Evolutionary conservation across 2,888 invertebrate genomes (phyloP).

Genomic region (Noctua fimbriata): DNA sequence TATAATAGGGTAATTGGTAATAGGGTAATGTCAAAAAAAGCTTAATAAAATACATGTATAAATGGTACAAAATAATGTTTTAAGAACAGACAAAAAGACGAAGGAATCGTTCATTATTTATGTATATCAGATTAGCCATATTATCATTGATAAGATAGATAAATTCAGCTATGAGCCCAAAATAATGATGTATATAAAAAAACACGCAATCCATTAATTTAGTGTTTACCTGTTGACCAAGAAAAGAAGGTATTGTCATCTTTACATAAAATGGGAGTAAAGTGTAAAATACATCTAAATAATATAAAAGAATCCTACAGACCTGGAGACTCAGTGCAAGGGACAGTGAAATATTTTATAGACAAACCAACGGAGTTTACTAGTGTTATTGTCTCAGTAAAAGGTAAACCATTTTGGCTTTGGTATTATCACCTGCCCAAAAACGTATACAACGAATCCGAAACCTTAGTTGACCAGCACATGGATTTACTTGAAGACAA

Average conservation of each 20-base stretch:
- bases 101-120: not conserved
- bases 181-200: not conserved
- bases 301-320: slow-evolving; percentile 48
- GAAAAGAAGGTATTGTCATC: not conserved
- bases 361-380: slow-evolving; percentile 61
- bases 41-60: not conserved
- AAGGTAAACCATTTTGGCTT: slow-evolving; percentile 54
- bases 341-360: slow-evolving; percentile 59
- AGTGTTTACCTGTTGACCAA: not conserved
- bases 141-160: slow-evolving; percentile 13
- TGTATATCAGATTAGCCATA: not conserved
- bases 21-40: not conserved
- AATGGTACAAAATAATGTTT: not conserved
- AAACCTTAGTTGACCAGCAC: not conserved
- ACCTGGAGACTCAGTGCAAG: slow-evolving; percentile 59
- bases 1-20: too few relatives aligned
- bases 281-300: slow-evolving; percentile 62
- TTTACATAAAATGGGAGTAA: slow-evolving; percentile 33
- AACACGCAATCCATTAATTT: not conserved
- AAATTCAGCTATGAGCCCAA: not conserved
- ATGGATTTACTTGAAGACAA: not conserved
- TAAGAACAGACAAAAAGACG: not conserved
- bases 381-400: slow-evolving; percentile 54
- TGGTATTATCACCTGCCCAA: not conserved
- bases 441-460: slow-evolving; percentile 1